Conservation (phyloP, 1,140 invertebrate species). For the Brachionus manjavacas region DNA sequence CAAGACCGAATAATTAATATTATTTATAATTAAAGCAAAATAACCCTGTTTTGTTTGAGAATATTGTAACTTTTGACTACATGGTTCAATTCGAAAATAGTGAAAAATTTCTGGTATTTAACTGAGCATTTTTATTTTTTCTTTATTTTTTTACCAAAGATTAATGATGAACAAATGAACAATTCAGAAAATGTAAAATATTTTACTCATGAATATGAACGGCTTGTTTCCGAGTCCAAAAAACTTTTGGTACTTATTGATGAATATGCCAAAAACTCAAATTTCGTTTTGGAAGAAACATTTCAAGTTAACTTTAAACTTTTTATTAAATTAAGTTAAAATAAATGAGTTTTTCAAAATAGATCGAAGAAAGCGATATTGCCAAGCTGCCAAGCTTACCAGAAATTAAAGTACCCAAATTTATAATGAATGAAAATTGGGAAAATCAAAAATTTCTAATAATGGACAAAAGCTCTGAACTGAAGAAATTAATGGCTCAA, state of each 20-base stretch:
- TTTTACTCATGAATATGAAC: constrained; percentile 16
- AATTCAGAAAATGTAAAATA: constrained; percentile 6
- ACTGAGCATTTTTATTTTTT: background rate
- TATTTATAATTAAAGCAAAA: background rate
- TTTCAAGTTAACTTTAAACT: background rate
- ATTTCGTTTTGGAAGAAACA: background rate
- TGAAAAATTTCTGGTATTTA: background rate
- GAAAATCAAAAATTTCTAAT: background rate
- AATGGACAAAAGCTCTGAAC: background rate
- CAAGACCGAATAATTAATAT: background rate
- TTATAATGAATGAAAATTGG: constrained; percentile 8
- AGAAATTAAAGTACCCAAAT: background rate
- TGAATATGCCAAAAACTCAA: background rate
- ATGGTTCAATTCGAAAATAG: background rate
- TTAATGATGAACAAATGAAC: background rate
- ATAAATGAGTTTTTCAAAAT: background rate
- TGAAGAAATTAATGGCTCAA: background rate
- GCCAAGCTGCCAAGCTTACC: background rate
- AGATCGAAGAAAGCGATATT: background rate
- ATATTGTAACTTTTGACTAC: background rate
- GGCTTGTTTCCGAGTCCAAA: background rate
- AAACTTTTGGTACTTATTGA: background rate
- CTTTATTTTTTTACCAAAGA: background rate
- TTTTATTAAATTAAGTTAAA: background rate
- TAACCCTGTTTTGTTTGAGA: background rate